These are phyloP conservation scores for Dendrolimus pini DNA, from an alignment of 2,888 invertebrate species.

Conservation along the genomic window DNA sequence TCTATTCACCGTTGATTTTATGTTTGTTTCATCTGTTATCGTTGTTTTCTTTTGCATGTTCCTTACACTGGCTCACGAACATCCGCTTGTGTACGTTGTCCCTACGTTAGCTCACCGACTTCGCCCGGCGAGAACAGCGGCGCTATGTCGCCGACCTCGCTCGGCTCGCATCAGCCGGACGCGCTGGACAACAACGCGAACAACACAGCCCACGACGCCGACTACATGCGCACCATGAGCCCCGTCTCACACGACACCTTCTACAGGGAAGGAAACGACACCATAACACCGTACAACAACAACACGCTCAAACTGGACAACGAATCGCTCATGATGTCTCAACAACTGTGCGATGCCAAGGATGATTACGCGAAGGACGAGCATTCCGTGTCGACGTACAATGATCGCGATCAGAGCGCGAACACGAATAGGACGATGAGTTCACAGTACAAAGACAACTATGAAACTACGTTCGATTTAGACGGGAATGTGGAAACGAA, in stretches of 20 bases:
- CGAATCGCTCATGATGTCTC: conserved; percentile 64
- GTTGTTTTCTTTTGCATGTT: conserved; percentile 70
- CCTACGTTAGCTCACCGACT: conserved; percentile 67
- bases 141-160: conserved; percentile 63
- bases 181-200: conserved; percentile 47
- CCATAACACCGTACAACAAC: conserved; percentile 55
- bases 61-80: conserved; percentile 70
- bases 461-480: conserved; percentile 91
- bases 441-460: conserved; percentile 81
- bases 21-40: conserved; percentile 42
- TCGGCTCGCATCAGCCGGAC: conserved; percentile 45
- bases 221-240: conserved; percentile 57
- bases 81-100: conserved; percentile 67
- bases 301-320: conserved; percentile 68
- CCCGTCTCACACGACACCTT: conserved; percentile 79
- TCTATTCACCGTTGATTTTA: conserved; percentile 46
- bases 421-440: conserved; percentile 42
- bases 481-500: conserved; percentile 95
- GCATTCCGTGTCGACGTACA: conserved; percentile 50
- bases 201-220: conserved; percentile 32
- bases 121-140: conserved; percentile 59
- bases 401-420: conserved; percentile 49
- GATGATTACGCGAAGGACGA: conserved; percentile 57
- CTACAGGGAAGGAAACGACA: conserved; percentile 47
- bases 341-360: conserved; percentile 56